Evolutionary conservation across 2,797 vertebrate genomes (phyloP), one percentile per base, ranked within the genome.

Genomic region (Hypotaenidia philippensis): DNA sequence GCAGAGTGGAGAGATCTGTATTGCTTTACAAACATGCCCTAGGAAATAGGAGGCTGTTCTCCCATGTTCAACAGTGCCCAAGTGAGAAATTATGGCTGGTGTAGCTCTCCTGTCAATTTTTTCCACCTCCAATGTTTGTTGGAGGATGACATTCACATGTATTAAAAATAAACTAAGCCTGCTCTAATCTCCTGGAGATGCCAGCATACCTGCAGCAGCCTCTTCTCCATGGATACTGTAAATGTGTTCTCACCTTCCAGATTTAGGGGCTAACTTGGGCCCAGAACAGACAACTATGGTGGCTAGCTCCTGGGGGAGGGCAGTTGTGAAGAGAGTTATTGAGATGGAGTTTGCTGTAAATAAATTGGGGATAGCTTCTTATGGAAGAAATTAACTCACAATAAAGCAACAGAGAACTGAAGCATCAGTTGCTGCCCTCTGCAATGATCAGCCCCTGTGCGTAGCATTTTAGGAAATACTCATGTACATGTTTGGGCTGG

Each of bases 221-320:
- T 70, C 22, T 47, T 63, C 34, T 60, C n/a, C 2, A 2, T 23
- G 11, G 47, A 25, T 29, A 15, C 11, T 53, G 22, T 40, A 50
- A 76, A 45, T 6, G 19, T 49, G 25, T 14, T 56, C 63, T 11
- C 14, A 36, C 13, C 26, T 64, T 32, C 40, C 50, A 66, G 27
- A 27, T 1, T 44, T 36, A 40, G n/a, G 7, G 23, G 31, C 21
- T 26, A 47, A 45, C 23, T 86, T 8, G n/a, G 25, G 53, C 32
- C 11, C 13, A 40, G 31, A 68, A 22, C 6, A 71, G 31, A 11
- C 16, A 26, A 9, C 22, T 16, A n/a, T 0, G 12, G 8, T 26
- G 21, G 40, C 18, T 36, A 38, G 11, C 9, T 71, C 38, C 44
- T 44, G 22, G 25, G 19, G 25, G 5, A 22, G 20, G 3, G 23